A percentile compares a stretch with the other conserved stretches of the same genome.
Conservation (phyloP, 2,888 invertebrate species). For the Stenodema calcarata region DNA sequence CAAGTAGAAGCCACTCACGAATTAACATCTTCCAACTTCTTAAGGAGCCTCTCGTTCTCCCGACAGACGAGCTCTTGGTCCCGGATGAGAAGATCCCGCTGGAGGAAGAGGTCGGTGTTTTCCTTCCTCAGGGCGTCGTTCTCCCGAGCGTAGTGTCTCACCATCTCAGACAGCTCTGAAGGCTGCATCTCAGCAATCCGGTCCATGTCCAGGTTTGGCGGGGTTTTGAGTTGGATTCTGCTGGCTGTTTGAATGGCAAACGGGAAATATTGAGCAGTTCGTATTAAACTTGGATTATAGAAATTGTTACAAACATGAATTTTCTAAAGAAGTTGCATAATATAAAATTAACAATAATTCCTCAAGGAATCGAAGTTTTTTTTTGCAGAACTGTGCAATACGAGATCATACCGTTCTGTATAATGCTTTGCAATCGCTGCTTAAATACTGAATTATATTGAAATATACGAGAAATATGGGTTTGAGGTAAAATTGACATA, state of each 20-base stretch:
- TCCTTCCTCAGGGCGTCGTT: slow-evolving; percentile 80
- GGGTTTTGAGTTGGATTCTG: slow-evolving; percentile 61
- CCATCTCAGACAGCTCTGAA: slow-evolving; percentile 81
- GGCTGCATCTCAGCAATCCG: slow-evolving; percentile 77
- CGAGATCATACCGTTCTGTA: too few relatives aligned
- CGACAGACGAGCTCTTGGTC: slow-evolving; percentile 90
- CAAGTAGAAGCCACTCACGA: slow-evolving; percentile 68
- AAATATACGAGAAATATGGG: too few relatives aligned
- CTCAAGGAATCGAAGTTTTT: too few relatives aligned
- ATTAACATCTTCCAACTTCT: slow-evolving; percentile 87
- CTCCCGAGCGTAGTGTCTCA: slow-evolving; percentile 84
- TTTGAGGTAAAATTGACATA: too few relatives aligned
- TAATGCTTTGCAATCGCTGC: too few relatives aligned
- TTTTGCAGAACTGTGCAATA: too few relatives aligned
- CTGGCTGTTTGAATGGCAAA: slow-evolving; percentile 26
- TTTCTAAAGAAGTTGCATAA: too few relatives aligned
- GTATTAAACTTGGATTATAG: too few relatives aligned
- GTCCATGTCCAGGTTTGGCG: slow-evolving; percentile 73
- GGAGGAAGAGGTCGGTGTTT: slow-evolving; percentile 82
- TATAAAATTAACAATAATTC: too few relatives aligned
- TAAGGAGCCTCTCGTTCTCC: slow-evolving; percentile 87
- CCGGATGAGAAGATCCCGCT: slow-evolving; percentile 79
- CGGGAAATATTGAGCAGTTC: too few relatives aligned
- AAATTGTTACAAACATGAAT: too few relatives aligned
- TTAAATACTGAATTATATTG: too few relatives aligned